A percentile compares a stretch with the other conserved stretches of the same genome.
phyloP scores from a whole-genome alignment of 2,113 vertebrate genomes.

The Cyprinodon tularosa region DNA sequence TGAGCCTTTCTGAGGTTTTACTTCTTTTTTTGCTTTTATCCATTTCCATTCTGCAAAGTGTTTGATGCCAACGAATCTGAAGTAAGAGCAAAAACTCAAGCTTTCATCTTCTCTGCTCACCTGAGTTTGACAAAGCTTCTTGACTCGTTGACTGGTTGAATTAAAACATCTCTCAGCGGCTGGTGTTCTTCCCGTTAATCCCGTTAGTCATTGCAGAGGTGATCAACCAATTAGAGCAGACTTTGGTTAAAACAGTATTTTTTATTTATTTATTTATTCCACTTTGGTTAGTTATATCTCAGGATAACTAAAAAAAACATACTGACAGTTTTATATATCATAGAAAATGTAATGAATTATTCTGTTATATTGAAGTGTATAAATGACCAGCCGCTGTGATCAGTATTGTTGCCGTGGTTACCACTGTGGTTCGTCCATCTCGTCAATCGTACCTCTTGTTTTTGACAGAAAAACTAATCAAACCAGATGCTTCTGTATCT shows the following conservation, averaged over 20 bases:
- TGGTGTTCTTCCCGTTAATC: too few relatives aligned
- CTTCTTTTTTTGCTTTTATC: too few relatives aligned
- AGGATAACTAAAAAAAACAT: background rate
- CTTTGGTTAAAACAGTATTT: background rate
- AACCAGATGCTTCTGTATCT: conserved; percentile 23
- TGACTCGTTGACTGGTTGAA: too few relatives aligned
- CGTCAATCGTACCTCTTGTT: conserved; percentile 20
- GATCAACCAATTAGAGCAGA: background rate
- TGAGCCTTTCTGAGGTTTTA: too few relatives aligned
- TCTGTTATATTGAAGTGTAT: background rate
- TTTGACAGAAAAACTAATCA: conserved; percentile 44
- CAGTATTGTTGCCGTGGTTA: conserved; percentile 14
- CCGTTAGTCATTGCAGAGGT: too few relatives aligned
- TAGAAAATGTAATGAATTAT: background rate
- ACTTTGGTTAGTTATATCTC: background rate
- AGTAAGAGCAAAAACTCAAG: background rate
- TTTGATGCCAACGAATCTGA: background rate
- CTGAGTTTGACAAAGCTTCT: too few relatives aligned
- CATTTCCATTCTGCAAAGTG: too few relatives aligned
- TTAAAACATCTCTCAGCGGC: too few relatives aligned
- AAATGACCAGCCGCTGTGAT: background rate
- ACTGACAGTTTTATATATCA: too few relatives aligned
- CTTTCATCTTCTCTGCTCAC: background rate
- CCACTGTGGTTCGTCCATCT: background rate
- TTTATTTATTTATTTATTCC: background rate